Conservation (phyloP, 2,113 vertebrate genomes). For the Odontesthes bonariensis region DNA sequence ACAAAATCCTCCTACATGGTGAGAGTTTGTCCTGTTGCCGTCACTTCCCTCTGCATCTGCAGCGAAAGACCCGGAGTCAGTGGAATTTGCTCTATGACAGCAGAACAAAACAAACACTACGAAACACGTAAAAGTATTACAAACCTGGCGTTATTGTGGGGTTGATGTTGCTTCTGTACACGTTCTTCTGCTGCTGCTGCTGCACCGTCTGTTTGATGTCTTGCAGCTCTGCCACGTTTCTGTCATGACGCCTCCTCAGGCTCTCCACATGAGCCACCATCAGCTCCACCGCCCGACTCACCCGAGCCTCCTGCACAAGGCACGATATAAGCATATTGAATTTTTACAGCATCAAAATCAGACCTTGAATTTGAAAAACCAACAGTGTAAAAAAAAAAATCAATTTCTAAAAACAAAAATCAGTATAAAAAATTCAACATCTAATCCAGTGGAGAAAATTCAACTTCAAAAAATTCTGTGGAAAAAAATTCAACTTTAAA, state of each 20-base stretch:
- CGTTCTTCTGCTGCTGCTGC: slow-evolving; percentile 76
- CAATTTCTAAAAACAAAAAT: no score
- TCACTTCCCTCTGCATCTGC: slow-evolving; percentile 81
- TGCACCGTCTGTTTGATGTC: slow-evolving; percentile 82
- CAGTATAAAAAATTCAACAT: no score
- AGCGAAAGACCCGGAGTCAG: slow-evolving; percentile 33
- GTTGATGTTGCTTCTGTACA: slow-evolving; percentile 71
- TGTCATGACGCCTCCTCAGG: slow-evolving; percentile 80
- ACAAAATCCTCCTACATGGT: slow-evolving; percentile 72
- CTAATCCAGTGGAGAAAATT: no score
- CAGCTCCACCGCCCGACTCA: slow-evolving; percentile 86
- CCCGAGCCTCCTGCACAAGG: slow-evolving; percentile 83
- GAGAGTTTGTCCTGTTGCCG: slow-evolving; percentile 58
- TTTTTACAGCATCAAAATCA: no score
- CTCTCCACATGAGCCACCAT: slow-evolving; percentile 90
- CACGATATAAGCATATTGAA: no score
- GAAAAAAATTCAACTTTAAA: no score
- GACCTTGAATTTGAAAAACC: no score
- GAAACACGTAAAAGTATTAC: background rate
- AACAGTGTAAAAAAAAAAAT: no score
- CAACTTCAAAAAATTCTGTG: no score
- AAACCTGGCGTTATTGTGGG: slow-evolving; percentile 70
- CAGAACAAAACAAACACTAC: background rate
- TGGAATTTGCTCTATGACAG: background rate
- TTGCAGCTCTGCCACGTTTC: slow-evolving; percentile 82